Percentiles rank a stretch among this genome's conserved stretches.
phyloP scores from a whole-genome alignment of 2,888 invertebrate species.

The Nephrotoma guestfalica region DNA sequence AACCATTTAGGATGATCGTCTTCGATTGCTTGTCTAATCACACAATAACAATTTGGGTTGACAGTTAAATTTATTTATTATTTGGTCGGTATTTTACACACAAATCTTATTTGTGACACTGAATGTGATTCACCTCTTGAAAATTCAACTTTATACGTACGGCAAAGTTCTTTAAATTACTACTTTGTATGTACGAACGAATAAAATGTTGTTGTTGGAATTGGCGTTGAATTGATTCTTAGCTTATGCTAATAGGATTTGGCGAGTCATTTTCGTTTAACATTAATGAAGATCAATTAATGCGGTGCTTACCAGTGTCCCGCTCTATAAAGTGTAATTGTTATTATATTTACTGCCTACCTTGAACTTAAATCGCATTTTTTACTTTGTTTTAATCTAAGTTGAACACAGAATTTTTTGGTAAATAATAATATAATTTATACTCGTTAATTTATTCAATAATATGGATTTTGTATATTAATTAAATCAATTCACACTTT shows the following conservation, averaged over 20 bases:
- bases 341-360: neutral
- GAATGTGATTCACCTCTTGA: neutral
- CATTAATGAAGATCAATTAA: neutral
- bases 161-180: neutral
- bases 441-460: neutral
- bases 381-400: neutral
- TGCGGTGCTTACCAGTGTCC: neutral
- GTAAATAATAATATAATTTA: neutral
- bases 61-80: neutral
- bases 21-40: neutral
- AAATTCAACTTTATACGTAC: neutral
- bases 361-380: neutral
- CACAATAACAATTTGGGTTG: neutral
- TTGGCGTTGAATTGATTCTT: neutral
- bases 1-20: neutral
- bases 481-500: neutral
- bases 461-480: neutral
- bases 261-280: neutral
- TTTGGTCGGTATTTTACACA: neutral
- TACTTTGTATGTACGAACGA: neutral
- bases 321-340: neutral
- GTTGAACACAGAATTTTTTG: neutral
- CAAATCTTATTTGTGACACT: neutral
- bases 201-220: neutral
- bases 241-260: neutral